Conservation (phyloP, 2,113 vertebrate species). For the Dissostichus mawsoni region DNA sequence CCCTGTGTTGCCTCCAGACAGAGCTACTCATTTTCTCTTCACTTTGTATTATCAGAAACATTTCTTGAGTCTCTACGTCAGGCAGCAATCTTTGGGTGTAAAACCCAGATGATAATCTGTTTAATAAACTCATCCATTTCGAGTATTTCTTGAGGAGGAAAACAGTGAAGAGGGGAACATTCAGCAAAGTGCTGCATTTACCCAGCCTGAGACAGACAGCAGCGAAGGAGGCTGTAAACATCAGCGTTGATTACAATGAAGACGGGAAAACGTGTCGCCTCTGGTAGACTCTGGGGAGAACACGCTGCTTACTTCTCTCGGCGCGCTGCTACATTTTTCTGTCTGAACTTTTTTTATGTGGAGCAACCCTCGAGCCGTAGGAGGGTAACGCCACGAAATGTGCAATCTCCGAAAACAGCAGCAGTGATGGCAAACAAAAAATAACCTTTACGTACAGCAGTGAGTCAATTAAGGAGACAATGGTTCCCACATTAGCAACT, state of each 20-base stretch:
- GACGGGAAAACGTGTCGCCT: slow-evolving; percentile 41
- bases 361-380: slow-evolving; percentile 50
- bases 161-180: neutral
- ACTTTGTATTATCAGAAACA: neutral
- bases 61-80: no score
- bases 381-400: slow-evolving; percentile 13
- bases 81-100: neutral
- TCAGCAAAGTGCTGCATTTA: neutral
- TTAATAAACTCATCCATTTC: neutral
- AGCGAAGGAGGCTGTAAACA: slow-evolving; percentile 43
- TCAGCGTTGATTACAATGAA: slow-evolving; percentile 41
- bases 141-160: no score
- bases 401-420: slow-evolving; percentile 29
- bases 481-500: slow-evolving; percentile 38
- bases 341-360: slow-evolving; percentile 42
- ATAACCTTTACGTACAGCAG: neutral
- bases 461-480: slow-evolving; percentile 39
- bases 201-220: neutral
- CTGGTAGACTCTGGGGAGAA: slow-evolving; percentile 44
- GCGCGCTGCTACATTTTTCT: slow-evolving; percentile 31
- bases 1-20: no score
- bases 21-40: neutral
- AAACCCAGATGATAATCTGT: neutral
- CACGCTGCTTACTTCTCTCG: slow-evolving; percentile 30
- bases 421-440: slow-evolving; percentile 2